Evolutionary conservation across 2,888 invertebrate genomes (phyloP), one percentile per base, ranked within the genome.

Genomic region (Sisyra nigra): DNA sequence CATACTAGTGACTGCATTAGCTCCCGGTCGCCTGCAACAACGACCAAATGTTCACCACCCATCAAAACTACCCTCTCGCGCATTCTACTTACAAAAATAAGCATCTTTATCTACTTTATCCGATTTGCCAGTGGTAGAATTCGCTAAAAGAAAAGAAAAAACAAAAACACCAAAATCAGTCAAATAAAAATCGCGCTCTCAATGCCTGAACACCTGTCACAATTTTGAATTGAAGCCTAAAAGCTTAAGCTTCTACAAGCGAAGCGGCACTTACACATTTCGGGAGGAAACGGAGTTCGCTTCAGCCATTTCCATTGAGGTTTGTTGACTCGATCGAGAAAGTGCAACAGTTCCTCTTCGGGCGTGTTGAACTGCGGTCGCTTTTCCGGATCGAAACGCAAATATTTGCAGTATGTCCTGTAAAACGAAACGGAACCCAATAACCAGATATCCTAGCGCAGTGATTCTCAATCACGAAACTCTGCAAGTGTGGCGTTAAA

Each of bases 1-100:
- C 82, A 88, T 2, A 91, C 82, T 40, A 92, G 65, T 41, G 85
- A 82, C 56, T 82, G 80, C 61, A 92, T 78, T 42, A 92, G 67
- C 52, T 83, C 81, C 49, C 87, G 76, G 57, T 92, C 89, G 62
- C 87, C 87, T 84, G 58, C 43, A 68, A 66, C 42, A 41, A 14
- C 34, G 13, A n/a, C 9, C 7, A n/a, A 9, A n/a, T 29, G 8
- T 13, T n/a, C 13, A 7, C 13, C 7, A 24, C 9, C n/a, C 11
- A 30, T 7, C 7, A 24, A 24, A 24, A 2, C 11, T 9, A 35
- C 9, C 8, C 7, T n/a, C 17, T 15, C 6, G 14, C 2, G 3
- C 11, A 14, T 17, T 7, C 17, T 40, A 42, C 35, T 44, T 30
- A 43, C 37, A 43, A 38, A 37, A 49, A 51, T 67, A 68, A 68